These are phyloP conservation scores for Phortica okadai DNA, from an alignment of 2,888 invertebrate species.

Conservation along the genomic window DNA sequence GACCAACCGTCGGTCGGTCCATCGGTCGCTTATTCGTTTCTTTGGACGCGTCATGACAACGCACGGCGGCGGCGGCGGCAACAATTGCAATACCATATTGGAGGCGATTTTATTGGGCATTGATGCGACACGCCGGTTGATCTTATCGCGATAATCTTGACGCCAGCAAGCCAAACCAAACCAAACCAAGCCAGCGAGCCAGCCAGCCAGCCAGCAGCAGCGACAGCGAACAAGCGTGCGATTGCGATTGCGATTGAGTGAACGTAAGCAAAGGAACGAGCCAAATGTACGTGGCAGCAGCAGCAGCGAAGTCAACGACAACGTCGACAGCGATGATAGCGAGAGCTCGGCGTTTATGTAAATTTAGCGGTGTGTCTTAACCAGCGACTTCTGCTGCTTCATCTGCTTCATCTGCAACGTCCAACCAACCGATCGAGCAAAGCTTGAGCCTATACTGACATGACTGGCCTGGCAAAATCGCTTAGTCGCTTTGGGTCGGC, in stretches of 20 bases:
- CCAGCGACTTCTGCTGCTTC: background rate
- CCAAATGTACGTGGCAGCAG: no score
- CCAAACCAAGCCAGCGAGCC: background rate
- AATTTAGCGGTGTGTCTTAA: slow-evolving; percentile 28
- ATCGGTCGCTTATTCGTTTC: background rate
- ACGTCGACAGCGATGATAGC: background rate
- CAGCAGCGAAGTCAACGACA: no score
- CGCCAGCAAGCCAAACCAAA: slow-evolving; percentile 57
- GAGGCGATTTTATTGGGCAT: slow-evolving; percentile 71
- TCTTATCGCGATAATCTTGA: slow-evolving; percentile 75
- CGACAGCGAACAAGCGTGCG: slow-evolving; percentile 11
- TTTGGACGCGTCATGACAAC: no score
- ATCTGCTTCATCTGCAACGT: no score
- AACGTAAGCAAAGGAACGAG: no score
- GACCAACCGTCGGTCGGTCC: background rate
- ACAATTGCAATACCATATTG: slow-evolving; percentile 63
- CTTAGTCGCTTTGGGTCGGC: slow-evolving; percentile 36
- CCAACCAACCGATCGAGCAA: background rate
- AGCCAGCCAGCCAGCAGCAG: slow-evolving; percentile 11
- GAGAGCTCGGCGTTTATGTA: slow-evolving; percentile 36
- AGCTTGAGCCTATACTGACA: background rate
- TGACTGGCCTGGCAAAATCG: slow-evolving; percentile 53
- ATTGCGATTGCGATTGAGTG: no score
- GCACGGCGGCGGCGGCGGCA: slow-evolving; percentile 45
- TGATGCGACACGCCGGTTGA: slow-evolving; percentile 73